Conservation (phyloP, 2,113 vertebrate species). For the Pogona vitticeps region DNA sequence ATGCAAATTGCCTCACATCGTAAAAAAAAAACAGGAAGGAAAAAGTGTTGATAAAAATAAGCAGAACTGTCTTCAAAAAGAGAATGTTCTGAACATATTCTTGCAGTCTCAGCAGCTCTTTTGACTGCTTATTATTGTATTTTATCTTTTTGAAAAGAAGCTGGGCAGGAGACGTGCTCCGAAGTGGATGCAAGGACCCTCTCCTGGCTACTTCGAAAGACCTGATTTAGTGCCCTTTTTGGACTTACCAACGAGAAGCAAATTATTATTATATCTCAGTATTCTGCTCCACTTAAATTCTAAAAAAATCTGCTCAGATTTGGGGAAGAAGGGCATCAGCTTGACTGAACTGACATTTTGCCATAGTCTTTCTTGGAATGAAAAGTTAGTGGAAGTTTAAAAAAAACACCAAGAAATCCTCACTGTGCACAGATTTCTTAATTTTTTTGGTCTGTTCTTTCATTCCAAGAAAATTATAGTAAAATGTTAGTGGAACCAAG, state of each 20-base stretch:
- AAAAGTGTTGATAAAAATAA: conserved; percentile 30
- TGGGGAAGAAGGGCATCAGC: no score
- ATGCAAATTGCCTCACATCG: conserved; percentile 8
- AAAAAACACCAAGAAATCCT: no score
- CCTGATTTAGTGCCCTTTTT: background rate
- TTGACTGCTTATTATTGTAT: conserved; percentile 13
- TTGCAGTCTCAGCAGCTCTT: conserved; percentile 9
- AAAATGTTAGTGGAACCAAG: background rate
- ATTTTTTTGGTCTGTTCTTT: background rate
- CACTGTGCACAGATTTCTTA: no score
- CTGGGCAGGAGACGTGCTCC: background rate
- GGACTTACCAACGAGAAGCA: background rate
- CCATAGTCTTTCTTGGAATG: no score
- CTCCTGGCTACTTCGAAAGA: background rate
- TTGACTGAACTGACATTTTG: no score
- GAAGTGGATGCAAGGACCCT: background rate
- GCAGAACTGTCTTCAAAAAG: background rate
- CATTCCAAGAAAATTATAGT: background rate
- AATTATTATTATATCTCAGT: background rate
- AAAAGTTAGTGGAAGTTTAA: no score
- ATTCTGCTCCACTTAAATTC: no score
- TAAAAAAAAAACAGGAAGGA: conserved; percentile 25
- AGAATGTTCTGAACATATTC: background rate
- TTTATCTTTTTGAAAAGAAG: background rate
- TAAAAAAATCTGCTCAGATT: no score